These are phyloP conservation scores for Cylloceria caligata DNA, from an alignment of 2,888 invertebrate genomes.

Conservation along the genomic window DNA sequence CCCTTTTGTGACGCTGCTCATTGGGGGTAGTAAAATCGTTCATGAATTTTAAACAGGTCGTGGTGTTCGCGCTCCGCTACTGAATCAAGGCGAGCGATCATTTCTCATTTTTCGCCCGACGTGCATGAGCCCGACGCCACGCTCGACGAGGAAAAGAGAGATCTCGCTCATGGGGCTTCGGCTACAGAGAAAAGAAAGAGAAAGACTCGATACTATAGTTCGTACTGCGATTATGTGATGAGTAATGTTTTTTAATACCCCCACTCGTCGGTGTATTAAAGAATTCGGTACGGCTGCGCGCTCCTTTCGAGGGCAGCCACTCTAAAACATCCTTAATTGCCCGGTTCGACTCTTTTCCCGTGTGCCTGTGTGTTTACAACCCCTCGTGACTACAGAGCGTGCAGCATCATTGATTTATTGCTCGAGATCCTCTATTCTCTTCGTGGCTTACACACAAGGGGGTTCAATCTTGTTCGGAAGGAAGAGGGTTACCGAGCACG, in stretches of 20 bases:
- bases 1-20: slow-evolving; percentile 74
- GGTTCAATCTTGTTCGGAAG: slow-evolving; percentile 72
- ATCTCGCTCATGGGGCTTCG: slow-evolving; percentile 14
- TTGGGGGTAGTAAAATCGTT: slow-evolving; percentile 82
- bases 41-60: slow-evolving; percentile 84
- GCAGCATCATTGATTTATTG: slow-evolving; percentile 79
- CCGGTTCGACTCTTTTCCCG: slow-evolving; percentile 73
- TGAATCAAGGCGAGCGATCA: slow-evolving; percentile 80
- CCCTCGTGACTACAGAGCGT: slow-evolving; percentile 67
- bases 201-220: slow-evolving; percentile 66
- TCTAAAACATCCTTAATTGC: slow-evolving; percentile 85
- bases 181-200: slow-evolving; percentile 57
- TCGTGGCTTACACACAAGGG: slow-evolving; percentile 51
- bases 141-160: slow-evolving; percentile 53
- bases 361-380: slow-evolving; percentile 72
- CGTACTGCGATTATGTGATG: slow-evolving; percentile 83
- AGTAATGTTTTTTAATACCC: slow-evolving; percentile 85
- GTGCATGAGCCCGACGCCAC: slow-evolving; percentile 41
- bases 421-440: slow-evolving; percentile 60
- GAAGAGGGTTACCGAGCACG: slow-evolving; percentile 48
- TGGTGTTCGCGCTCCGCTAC: slow-evolving; percentile 63
- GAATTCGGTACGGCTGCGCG: slow-evolving; percentile 60
- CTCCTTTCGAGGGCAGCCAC: slow-evolving; percentile 78
- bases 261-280: slow-evolving; percentile 63
- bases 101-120: slow-evolving; percentile 82